Evolutionary conservation across 92 coral and sea anemone genomes (phyloP).

Genomic region (Isaurus tuberculatus): DNA sequence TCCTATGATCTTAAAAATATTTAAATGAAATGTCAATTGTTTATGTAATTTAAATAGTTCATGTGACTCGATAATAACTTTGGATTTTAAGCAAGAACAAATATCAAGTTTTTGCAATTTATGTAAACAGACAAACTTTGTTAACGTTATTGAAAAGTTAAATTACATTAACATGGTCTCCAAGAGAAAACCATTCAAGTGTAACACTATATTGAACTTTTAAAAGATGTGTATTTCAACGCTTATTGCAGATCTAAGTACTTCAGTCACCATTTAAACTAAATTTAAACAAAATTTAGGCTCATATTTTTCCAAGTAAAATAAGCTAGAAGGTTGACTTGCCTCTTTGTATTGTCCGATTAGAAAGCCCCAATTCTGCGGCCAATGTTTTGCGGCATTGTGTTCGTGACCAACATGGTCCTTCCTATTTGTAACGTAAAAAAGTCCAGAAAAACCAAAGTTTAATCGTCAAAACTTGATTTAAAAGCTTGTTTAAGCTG

Average conservation of each 20-base stretch:
- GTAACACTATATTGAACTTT: not conserved
- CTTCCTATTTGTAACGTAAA: conserved; percentile 70
- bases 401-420: conserved; percentile 96
- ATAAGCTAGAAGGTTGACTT: not conserved
- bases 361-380: conserved; percentile 95
- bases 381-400: conserved; percentile 91
- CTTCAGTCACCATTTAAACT: not conserved
- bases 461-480: not conserved
- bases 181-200: conserved; percentile 24
- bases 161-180: conserved; percentile 19
- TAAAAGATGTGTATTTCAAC: not conserved
- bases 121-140: not conserved
- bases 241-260: not conserved
- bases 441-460: not conserved
- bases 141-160: not conserved
- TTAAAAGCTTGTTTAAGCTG: not conserved
- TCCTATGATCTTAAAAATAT: not conserved
- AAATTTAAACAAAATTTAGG: not conserved
- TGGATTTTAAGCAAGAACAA: not conserved
- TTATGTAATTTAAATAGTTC: not conserved
- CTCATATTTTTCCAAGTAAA: not conserved
- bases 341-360: conserved; percentile 92
- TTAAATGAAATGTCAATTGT: not conserved
- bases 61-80: not conserved
- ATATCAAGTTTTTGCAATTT: not conserved